Evolutionary conservation across 2,113 vertebrate species (phyloP).

Genomic region (Conger conger): DNA sequence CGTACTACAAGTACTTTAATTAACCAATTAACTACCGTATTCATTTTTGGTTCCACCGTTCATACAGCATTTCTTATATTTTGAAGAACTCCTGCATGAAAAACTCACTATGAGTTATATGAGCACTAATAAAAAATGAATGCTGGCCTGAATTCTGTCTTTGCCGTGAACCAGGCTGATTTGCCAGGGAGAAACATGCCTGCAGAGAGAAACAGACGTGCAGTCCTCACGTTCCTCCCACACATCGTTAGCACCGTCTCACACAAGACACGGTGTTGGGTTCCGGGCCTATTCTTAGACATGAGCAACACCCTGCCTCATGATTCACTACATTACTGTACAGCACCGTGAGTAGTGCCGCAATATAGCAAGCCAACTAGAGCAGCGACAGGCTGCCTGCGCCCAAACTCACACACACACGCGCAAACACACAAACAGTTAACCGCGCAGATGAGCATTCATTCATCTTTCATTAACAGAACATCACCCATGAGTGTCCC

Average conservation of each 20-base stretch:
- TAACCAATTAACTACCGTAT: neutral
- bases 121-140: neutral
- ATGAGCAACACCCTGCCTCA: neutral
- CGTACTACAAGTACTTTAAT: too few relatives aligned
- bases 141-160: neutral
- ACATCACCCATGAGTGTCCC: too few relatives aligned
- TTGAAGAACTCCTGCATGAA: neutral
- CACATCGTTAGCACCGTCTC: neutral
- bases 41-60: neutral
- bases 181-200: neutral
- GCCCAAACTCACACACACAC: neutral
- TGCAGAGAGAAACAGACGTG: neutral
- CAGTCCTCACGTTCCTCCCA: neutral
- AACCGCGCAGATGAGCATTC: neutral
- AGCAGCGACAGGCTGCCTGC: too few relatives aligned
- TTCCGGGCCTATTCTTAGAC: neutral
- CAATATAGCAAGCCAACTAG: neutral
- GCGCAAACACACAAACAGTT: neutral
- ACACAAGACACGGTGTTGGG: neutral
- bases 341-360: neutral
- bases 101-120: neutral
- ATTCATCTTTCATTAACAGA: neutral
- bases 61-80: neutral
- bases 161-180: neutral
- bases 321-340: neutral